A percentile compares a stretch with the other conserved stretches of the same genome.
Evolutionary conservation across 2,113 vertebrate genomes (phyloP).

Genomic region (Austrofundulus limnaeus): DNA sequence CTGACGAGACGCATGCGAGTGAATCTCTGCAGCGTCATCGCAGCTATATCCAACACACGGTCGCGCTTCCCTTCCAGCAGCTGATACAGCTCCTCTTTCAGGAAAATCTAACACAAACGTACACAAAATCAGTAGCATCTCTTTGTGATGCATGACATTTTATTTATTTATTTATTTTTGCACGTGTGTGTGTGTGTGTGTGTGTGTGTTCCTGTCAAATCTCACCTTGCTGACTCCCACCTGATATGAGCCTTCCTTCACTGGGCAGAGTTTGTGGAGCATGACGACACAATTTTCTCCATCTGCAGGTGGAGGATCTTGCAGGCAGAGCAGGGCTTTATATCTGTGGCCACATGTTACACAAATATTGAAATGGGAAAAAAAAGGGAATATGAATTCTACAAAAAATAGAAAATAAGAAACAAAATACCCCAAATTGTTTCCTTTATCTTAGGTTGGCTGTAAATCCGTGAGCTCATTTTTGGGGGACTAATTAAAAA

Average conservation of each 20-base stretch:
- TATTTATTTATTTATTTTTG: neutral
- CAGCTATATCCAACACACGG: conserved; percentile 84
- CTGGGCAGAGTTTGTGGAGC: conserved; percentile 86
- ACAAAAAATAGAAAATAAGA: neutral
- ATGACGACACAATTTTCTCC: conserved; percentile 87
- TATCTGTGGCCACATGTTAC: conserved; percentile 80
- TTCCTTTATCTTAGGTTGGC: neutral
- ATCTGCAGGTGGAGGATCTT: conserved; percentile 78
- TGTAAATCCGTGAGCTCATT: neutral
- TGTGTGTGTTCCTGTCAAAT: neutral
- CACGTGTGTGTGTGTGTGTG: neutral
- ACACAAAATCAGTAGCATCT: neutral
- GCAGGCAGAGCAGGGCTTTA: conserved; percentile 87
- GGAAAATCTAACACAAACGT: conserved; percentile 83
- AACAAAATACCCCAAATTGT: conserved; percentile 9
- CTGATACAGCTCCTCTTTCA: conserved; percentile 92
- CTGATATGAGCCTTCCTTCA: conserved; percentile 82
- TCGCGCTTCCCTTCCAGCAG: conserved; percentile 89
- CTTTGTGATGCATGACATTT: neutral
- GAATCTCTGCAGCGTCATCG: conserved; percentile 87
- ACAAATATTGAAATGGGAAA: too few species aligned
- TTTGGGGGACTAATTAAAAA: neutral
- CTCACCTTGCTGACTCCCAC: conserved; percentile 91
- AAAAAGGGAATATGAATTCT: neutral
- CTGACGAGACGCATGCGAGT: conserved; percentile 82